These are phyloP conservation scores for Paracanthobrama guichenoti DNA, from an alignment of 2,113 vertebrate genomes.

Conservation along the genomic window DNA sequence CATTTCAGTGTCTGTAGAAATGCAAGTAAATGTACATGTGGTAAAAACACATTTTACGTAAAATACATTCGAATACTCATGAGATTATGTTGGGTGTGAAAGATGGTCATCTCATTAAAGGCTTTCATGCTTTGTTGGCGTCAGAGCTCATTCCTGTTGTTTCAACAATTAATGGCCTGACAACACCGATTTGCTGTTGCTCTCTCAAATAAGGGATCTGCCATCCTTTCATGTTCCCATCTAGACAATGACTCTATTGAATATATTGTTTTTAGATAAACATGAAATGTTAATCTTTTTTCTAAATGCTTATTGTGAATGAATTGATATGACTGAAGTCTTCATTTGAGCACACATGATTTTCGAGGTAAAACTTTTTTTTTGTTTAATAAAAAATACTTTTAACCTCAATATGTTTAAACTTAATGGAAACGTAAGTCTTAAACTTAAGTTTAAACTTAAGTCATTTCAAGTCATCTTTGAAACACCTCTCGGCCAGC, in stretches of 20 bases:
- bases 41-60: too few species aligned
- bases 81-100: not conserved
- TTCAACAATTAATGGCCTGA: not conserved
- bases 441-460: not conserved
- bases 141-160: constrained; percentile 1
- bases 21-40: too few species aligned
- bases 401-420: not conserved
- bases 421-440: too few species aligned
- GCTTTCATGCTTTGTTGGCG: constrained; percentile 2
- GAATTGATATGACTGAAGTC: too few species aligned
- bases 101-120: constrained; percentile 21
- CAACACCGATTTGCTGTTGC: not conserved
- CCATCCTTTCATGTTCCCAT: not conserved
- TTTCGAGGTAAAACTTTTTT: not conserved
- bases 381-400: not conserved
- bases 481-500: too few species aligned
- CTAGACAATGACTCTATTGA: not conserved
- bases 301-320: too few species aligned
- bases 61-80: too few species aligned
- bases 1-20: too few species aligned
- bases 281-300: too few species aligned
- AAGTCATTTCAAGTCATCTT: too few species aligned
- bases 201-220: not conserved
- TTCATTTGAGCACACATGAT: too few species aligned
- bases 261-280: not conserved